Base-by-base conservation (phyloP, 2,888 invertebrate genomes). In the Pocota personata region DNA sequence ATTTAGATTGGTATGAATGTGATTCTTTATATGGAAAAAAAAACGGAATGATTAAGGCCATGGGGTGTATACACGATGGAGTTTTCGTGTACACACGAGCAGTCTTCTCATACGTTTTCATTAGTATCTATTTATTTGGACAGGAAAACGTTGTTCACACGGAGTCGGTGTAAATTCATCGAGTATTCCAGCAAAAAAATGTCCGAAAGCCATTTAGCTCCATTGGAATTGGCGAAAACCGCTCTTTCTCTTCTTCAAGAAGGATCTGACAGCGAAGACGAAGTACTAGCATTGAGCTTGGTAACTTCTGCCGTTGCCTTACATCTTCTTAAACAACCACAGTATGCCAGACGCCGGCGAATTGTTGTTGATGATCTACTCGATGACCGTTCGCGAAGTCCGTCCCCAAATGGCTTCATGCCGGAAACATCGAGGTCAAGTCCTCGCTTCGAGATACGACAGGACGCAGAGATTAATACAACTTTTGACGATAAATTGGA, bases 221-320 rank as follows among this genome's bases (percentile, higher is more conserved):
- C 84, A 0, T 21, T 84, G 4, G 80, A 80, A n/a, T 30, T 84
- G 43, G 84, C 84, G 1, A 84, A 84, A 21, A 37, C 75, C 0
- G 84, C 84, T 3, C 48, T 84, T 0, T 14, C 50, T 8, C 58
- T 84, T 1, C 32, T 80, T 2, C 84, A 84, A 58, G 80, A 84
- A 0, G 80, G 80, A 14, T 75, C 84, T 0, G 84, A 84, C 1
- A 84, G 84, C 35, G 84, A 84, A 40, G 84, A 84, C 16, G 84
- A 84, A 50, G 35, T 84, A 24, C 40, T 84, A 27, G 84, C 84
- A n/a, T 24, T 84, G 12, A 80, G 75, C 50, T 52, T 84, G 32
- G 80, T 80, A 4, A 80, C 84, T 19, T 84, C 84, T 35, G 80
- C 84, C 12, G 80, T 84, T 30, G 84, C 84, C 1, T 37, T 84